Evolutionary conservation across 2,797 vertebrate species (phyloP).

Genomic region (Salmo trutta): DNA sequence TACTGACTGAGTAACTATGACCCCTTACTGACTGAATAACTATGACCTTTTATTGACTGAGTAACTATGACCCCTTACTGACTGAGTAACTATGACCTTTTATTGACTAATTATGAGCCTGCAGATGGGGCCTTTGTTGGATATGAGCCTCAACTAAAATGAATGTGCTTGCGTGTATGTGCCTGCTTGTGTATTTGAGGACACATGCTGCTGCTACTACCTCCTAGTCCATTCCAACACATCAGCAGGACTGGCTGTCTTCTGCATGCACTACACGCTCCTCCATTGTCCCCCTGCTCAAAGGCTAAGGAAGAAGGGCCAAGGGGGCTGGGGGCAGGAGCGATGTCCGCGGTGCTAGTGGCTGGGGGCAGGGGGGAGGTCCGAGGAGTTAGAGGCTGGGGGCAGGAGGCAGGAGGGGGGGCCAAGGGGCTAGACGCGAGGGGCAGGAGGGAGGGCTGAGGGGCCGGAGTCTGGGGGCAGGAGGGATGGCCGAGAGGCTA

Average conservation of each 20-base stretch:
- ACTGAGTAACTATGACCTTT: background rate
- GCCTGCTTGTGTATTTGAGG: background rate
- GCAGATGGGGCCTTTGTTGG: conserved; percentile 29
- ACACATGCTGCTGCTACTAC: background rate
- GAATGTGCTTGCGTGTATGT: conserved; percentile 1
- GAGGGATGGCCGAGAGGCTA: conserved; percentile 20
- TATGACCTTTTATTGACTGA: no score
- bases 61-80: no score
- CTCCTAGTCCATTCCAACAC: conserved; percentile 22
- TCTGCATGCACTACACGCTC: conserved; percentile 25
- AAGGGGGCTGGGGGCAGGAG: background rate
- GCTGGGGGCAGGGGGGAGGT: no score
- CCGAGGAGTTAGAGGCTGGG: no score
- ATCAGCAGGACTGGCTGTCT: conserved; percentile 18
- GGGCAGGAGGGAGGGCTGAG: conserved; percentile 8
- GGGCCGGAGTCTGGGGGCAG: conserved; percentile 11
- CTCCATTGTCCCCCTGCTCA: conserved; percentile 31
- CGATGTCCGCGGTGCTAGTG: no score
- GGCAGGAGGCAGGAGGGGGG: background rate
- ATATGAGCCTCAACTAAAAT: background rate
- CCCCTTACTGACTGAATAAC: no score
- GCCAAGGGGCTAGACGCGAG: background rate
- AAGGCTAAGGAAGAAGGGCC: conserved; percentile 8
- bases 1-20: no score
- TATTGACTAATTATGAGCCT: no score